A percentile compares a stretch with the other conserved stretches of the same genome.
phyloP scores from a whole-genome alignment of 2,113 vertebrate genomes.

The Calidris pugnax region DNA sequence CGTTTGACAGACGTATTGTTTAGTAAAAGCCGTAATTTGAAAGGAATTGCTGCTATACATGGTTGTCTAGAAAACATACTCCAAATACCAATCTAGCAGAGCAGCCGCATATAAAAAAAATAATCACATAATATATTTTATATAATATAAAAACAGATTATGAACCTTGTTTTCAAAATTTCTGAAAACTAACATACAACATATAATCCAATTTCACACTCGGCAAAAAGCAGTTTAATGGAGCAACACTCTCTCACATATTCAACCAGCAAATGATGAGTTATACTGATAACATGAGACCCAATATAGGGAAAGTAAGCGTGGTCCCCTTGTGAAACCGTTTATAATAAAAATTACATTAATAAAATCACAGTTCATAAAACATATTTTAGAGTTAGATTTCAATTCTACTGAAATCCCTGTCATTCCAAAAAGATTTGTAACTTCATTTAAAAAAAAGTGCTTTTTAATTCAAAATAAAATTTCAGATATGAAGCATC shows the following conservation, averaged over 20 bases:
- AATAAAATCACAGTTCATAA: neutral
- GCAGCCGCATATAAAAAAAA: neutral
- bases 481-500: neutral
- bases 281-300: neutral
- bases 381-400: neutral
- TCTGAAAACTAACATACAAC: neutral
- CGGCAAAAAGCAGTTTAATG: neutral
- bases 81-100: neutral
- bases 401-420: neutral
- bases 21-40: neutral
- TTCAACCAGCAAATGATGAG: neutral
- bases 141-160: neutral
- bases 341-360: neutral
- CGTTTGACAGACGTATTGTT: neutral
- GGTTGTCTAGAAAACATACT: neutral
- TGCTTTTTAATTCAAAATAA: neutral
- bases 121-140: neutral
- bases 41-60: neutral
- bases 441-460: neutral
- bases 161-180: neutral
- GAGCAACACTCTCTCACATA: neutral
- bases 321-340: neutral
- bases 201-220: neutral
- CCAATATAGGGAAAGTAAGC: neutral
- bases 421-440: neutral